phyloP scores from a whole-genome alignment of 1,140 invertebrate genomes.

The Apis laboriosa region DNA sequence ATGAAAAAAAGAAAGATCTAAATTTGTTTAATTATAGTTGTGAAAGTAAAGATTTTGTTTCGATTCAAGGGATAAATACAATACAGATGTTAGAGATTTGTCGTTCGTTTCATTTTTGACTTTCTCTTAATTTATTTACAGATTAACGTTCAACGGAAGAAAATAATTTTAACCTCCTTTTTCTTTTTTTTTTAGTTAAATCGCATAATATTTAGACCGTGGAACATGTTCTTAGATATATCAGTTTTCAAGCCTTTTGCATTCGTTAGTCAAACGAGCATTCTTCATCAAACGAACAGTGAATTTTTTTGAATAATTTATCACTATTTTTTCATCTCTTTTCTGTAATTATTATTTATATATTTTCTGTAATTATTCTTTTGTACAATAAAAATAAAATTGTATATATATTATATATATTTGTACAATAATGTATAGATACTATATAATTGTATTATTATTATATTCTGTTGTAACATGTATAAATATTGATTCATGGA shows the following conservation, averaged over 20 bases:
- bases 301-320: neutral
- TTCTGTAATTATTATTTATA: neutral
- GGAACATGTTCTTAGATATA: conserved; percentile 49
- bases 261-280: neutral
- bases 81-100: conserved; percentile 16
- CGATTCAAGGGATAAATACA: conserved; percentile 45
- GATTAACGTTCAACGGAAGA: neutral
- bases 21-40: conserved; percentile 20
- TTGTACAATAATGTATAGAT: neutral
- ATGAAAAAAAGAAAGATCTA: too few relatives aligned
- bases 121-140: conserved; percentile 37
- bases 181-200: conserved; percentile 12
- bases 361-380: too few relatives aligned
- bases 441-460: conserved; percentile 3
- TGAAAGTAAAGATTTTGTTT: conserved; percentile 46
- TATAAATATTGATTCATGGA: conserved; percentile 36
- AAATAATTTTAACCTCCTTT: neutral
- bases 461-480: conserved; percentile 2
- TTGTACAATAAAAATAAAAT: too few relatives aligned
- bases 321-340: neutral
- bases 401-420: too few relatives aligned
- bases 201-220: conserved; percentile 49
- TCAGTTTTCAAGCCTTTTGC: conserved; percentile 23
- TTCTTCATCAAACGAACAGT: neutral
- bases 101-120: conserved; percentile 43